Percentiles rank a stretch among this genome's conserved stretches.
These are phyloP conservation scores for Electrophaes corylata DNA, from an alignment of 2,888 invertebrate species.

Conservation along the genomic window DNA sequence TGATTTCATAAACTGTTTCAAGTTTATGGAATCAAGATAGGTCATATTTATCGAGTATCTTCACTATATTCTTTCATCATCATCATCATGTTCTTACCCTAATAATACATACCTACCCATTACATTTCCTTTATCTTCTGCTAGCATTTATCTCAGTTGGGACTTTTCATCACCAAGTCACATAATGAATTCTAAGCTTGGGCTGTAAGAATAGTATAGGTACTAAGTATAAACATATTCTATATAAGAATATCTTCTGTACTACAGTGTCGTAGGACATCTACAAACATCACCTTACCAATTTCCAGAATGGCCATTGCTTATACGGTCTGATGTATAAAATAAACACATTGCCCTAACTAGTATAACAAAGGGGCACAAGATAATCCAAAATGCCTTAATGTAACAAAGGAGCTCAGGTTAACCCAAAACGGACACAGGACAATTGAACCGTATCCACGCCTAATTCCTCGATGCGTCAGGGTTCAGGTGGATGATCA, in stretches of 20 bases:
- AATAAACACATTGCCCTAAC: background rate
- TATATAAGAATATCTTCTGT: too few relatives aligned
- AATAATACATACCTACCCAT: too few relatives aligned
- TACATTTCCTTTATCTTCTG: background rate
- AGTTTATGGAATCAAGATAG: conserved; percentile 11
- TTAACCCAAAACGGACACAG: conserved; percentile 7
- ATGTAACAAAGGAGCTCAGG: background rate
- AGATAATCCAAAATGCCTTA: conserved; percentile 9
- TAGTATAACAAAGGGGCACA: background rate
- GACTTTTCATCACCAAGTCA: too few relatives aligned
- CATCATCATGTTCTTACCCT: too few relatives aligned
- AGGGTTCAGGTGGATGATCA: conserved; percentile 35
- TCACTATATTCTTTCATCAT: background rate
- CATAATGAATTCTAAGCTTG: too few relatives aligned
- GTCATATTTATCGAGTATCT: background rate
- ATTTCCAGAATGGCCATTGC: too few relatives aligned
- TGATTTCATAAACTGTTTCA: background rate
- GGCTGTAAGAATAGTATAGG: too few relatives aligned
- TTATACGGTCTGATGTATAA: background rate
- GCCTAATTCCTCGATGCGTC: conserved; percentile 23
- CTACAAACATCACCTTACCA: too few relatives aligned
- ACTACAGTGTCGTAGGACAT: too few relatives aligned
- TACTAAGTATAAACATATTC: too few relatives aligned
- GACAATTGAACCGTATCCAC: conserved; percentile 11
- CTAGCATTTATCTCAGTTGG: too few relatives aligned